Base-by-base conservation (phyloP, 1,140 invertebrate genomes). In the Cecropterus lyciades region DNA sequence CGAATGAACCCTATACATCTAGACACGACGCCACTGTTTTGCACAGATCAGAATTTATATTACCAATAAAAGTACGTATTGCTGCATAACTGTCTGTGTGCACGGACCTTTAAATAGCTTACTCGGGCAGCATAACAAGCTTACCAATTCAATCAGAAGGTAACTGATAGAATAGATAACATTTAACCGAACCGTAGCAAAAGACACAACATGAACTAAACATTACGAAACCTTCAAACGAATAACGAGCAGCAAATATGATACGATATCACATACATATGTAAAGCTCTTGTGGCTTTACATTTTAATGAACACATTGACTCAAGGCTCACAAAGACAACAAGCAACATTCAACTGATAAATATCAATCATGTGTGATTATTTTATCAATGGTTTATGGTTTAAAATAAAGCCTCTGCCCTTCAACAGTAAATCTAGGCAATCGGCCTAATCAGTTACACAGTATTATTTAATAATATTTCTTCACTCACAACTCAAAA, bases 91-190 rank as follows among this genome's bases (percentile, higher is more conserved):
- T 3, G 1, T 3, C 14, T 16, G 15, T 14, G 13, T 53, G 51
- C 24, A 53, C 51, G 13, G 51, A 9, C 14, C 51, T 37, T 37
- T 37, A 16, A 15, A 53, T 33, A 30, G 8, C 51, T 37, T 53
- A 53, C 30, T 33, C 14, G 51, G 51, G 1, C n/a, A 53, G 14
- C 51, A 14, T 37, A 53, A 53, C 30, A 53, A 53, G 51, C 30
- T 53, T 37, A 53, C 51, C 15, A 53, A 53, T 37, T 53, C 51
- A 15, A 53, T 53, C 51, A 14, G 51, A 53, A 53, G 51, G 51
- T 53, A 37, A 53, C 49, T 24, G 48, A 51, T 51, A 20, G 4
- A 24, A 27, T 16, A 51, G 48, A 51, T 51, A 51, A 51, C 48
- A 27, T 51, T 51, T 40, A 51, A 27, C 20, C 48, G 20, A 51